Percentiles rank a stretch among this genome's conserved stretches.
phyloP scores from a whole-genome alignment of 2,888 invertebrate genomes.

The Dryococelus australis region DNA sequence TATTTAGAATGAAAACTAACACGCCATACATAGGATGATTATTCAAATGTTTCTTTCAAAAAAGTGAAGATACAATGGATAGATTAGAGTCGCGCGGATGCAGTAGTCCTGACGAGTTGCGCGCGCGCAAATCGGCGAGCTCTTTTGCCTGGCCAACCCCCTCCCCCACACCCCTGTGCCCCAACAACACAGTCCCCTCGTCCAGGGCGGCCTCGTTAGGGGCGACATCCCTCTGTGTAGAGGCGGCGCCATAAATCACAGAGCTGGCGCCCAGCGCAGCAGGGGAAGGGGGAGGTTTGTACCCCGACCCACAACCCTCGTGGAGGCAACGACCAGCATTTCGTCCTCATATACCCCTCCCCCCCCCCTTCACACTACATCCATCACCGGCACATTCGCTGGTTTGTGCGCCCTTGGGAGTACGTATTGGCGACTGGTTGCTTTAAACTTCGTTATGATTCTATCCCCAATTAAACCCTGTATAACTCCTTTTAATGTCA shows the following conservation, averaged over 20 bases:
- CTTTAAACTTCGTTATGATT: too few species aligned
- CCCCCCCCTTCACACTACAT: not conserved
- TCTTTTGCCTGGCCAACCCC: not conserved
- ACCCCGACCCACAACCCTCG: too few species aligned
- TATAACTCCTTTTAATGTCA: too few species aligned
- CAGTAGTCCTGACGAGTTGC: not conserved
- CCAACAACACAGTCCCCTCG: too few species aligned
- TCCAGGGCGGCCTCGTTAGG: not conserved
- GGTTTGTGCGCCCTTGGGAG: too few species aligned
- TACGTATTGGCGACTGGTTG: too few species aligned
- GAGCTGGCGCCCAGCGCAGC: not conserved
- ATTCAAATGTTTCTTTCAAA: too few species aligned
- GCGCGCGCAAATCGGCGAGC: not conserved
- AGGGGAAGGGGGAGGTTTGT: not conserved
- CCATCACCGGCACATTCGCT: not conserved
- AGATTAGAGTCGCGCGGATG: too few species aligned
- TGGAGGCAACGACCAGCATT: not conserved
- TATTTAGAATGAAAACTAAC: too few species aligned
- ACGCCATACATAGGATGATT: too few species aligned
- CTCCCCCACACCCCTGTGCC: not conserved
- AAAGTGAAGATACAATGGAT: too few species aligned
- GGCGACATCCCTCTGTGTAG: not conserved
- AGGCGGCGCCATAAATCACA: constrained; percentile 16
- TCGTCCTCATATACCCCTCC: not conserved
- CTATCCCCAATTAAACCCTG: too few species aligned